A percentile compares a stretch with the other conserved stretches of the same genome.
Evolutionary conservation across 2,797 vertebrate genomes (phyloP).

Genomic region (Coilia nasus): DNA sequence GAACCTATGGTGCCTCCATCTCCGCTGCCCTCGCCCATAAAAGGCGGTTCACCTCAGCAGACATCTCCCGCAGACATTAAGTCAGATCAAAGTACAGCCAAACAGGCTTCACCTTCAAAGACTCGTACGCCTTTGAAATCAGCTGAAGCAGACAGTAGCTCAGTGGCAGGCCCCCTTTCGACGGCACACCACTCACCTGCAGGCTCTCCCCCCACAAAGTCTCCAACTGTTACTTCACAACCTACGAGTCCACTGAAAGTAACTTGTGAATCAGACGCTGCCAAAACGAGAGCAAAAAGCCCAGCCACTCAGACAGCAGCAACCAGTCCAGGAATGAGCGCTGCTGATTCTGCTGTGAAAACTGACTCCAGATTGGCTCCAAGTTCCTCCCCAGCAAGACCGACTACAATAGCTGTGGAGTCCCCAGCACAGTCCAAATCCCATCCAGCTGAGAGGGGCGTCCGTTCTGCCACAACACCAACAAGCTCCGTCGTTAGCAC

Average conservation of each 20-base stretch:
- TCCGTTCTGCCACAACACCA: not conserved
- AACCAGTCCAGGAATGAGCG: not conserved
- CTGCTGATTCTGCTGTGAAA: not conserved
- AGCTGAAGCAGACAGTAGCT: not conserved
- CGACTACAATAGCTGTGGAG: not conserved
- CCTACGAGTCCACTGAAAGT: not conserved
- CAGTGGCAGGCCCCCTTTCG: not conserved
- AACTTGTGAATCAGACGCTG: not conserved
- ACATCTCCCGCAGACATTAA: not conserved
- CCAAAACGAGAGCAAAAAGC: not conserved
- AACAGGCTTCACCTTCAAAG: not conserved
- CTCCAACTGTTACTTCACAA: not conserved
- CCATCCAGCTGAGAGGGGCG: not conserved
- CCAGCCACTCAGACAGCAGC: not conserved
- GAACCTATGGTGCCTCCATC: not conserved
- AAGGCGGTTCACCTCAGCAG: slow-evolving; percentile 32
- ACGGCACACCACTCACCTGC: not conserved
- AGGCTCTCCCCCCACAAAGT: not conserved
- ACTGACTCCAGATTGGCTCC: not conserved
- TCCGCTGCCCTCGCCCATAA: slow-evolving; percentile 37
- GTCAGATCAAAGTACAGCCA: slow-evolving; percentile 11
- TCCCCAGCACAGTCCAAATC: not conserved
- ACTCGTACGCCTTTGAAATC: not conserved
- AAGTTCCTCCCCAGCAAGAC: not conserved
- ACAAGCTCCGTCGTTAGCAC: not conserved